Conservation (phyloP, 2,113 vertebrate species). For the Aepyceros melampus region DNA sequence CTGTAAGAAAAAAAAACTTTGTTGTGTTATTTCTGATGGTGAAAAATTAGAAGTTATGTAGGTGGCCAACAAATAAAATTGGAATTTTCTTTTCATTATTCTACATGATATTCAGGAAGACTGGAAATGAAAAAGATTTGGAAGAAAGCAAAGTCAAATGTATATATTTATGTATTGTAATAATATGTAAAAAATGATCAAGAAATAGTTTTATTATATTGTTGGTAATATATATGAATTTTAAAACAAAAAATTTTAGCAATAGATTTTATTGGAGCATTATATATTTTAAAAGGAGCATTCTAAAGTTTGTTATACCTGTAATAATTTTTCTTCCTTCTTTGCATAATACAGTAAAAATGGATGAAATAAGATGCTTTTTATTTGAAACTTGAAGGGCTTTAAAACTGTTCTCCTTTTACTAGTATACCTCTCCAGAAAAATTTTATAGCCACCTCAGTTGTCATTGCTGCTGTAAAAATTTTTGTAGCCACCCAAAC, state of each 20-base stretch:
- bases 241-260: neutral
- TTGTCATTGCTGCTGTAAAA: neutral
- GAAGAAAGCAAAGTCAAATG: neutral
- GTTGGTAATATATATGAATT: neutral
- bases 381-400: neutral
- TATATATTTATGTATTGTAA: neutral
- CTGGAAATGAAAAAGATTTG: neutral
- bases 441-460: neutral
- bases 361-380: neutral
- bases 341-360: neutral
- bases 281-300: neutral
- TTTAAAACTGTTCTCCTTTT: neutral
- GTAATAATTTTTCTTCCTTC: neutral
- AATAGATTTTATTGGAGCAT: neutral
- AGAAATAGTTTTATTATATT: neutral
- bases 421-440: neutral
- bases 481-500: neutral
- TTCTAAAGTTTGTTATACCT: neutral
- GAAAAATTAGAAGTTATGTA: constrained; percentile 21
- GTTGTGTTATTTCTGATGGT: neutral
- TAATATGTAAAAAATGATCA: neutral
- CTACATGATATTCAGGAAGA: neutral
- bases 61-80: neutral
- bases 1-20: neutral
- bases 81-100: neutral